Evolutionary conservation across 2,797 vertebrate species (phyloP).

Genomic region (Glossophaga mutica): DNA sequence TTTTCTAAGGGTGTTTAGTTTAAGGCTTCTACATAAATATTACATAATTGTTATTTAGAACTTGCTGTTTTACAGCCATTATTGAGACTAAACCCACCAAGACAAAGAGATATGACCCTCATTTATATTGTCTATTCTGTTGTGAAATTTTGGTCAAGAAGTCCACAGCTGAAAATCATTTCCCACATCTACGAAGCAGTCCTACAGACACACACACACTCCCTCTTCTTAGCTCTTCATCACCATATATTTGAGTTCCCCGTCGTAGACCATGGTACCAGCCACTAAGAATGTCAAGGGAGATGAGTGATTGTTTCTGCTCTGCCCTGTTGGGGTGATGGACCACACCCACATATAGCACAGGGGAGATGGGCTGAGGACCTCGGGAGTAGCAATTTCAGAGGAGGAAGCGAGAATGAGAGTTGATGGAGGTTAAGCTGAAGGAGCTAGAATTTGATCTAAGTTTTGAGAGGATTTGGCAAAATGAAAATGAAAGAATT

Average conservation of each 20-base stretch:
- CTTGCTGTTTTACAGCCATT: neutral
- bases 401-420: neutral
- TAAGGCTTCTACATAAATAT: neutral
- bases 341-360: neutral
- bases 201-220: neutral
- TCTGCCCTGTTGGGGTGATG: neutral
- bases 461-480: neutral
- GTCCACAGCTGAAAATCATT: neutral
- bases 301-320: neutral
- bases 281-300: neutral
- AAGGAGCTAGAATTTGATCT: neutral
- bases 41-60: neutral
- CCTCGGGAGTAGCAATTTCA: neutral
- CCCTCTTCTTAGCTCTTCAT: neutral
- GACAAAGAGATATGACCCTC: neutral
- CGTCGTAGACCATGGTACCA: neutral
- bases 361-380: neutral
- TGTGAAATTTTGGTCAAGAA: neutral
- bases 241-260: neutral
- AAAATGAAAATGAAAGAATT: neutral
- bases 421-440: neutral
- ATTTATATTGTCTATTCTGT: neutral
- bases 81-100: neutral
- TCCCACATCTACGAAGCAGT: neutral
- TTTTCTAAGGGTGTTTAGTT: neutral